A percentile compares a stretch with the other conserved stretches of the same genome.
Conservation (phyloP, 2,797 vertebrate species). For the Neosalanx taihuensis region DNA sequence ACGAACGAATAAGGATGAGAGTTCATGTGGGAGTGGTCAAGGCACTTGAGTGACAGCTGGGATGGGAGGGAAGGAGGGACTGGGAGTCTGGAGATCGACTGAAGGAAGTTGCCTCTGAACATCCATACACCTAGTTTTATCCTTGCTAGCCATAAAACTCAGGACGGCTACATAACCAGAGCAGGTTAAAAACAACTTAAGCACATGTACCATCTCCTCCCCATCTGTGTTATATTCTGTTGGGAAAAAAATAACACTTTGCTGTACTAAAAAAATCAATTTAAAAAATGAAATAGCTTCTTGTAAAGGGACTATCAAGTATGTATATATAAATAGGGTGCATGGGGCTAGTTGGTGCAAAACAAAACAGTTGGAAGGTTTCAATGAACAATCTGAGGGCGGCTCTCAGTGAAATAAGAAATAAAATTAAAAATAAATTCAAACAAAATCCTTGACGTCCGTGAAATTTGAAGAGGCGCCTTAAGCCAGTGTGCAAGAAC, state of each 20-base stretch:
- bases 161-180: constrained; percentile 8
- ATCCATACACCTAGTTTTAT: constrained; percentile 8
- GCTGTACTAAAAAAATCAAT: neutral
- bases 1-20: constrained; percentile 37
- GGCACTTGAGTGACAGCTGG: constrained; percentile 74
- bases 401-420: constrained; percentile 26
- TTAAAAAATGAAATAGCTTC: neutral
- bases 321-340: neutral
- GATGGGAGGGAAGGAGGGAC: constrained; percentile 17
- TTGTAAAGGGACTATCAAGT: neutral
- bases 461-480: constrained; percentile 49
- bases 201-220: neutral
- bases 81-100: constrained; percentile 40
- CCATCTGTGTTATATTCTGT: neutral
- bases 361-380: constrained; percentile 41
- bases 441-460: constrained; percentile 37
- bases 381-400: constrained; percentile 22
- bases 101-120: constrained; percentile 39
- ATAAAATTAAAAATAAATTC: constrained; percentile 17
- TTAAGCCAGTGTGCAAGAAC: constrained; percentile 58
- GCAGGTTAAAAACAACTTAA: constrained; percentile 30
- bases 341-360: constrained; percentile 44
- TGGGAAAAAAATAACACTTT: neutral
- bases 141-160: constrained; percentile 20
- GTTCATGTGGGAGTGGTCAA: constrained; percentile 59